A percentile compares a stretch with the other conserved stretches of the same genome.
Conservation (phyloP, 1,140 invertebrate species). For the Penaeus vannamei region DNA sequence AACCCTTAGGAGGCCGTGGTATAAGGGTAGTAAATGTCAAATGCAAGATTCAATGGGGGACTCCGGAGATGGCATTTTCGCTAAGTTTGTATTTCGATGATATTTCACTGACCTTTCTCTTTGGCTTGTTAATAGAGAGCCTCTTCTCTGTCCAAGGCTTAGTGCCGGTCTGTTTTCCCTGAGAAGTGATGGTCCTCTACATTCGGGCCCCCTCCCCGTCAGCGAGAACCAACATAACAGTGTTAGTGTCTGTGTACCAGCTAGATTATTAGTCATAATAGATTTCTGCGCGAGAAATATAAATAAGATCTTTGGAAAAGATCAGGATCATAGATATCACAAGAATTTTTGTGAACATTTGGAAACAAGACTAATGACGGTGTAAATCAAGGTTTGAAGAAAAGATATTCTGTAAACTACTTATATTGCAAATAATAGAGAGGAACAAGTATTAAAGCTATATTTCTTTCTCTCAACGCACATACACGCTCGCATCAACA, state of each 20-base stretch:
- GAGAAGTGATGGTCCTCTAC: slow-evolving; percentile 3
- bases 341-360: too few relatives aligned
- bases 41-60: slow-evolving; percentile 57
- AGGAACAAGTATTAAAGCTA: too few relatives aligned
- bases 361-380: too few relatives aligned
- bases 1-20: neutral
- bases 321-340: too few relatives aligned
- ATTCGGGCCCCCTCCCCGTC: neutral
- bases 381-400: too few relatives aligned
- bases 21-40: slow-evolving; percentile 57
- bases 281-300: too few relatives aligned
- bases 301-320: too few relatives aligned
- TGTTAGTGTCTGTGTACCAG: neutral
- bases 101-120: slow-evolving; percentile 61
- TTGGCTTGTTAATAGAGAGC: slow-evolving; percentile 49
- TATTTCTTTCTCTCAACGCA: too few relatives aligned
- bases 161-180: slow-evolving; percentile 51
- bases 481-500: too few relatives aligned
- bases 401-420: too few relatives aligned
- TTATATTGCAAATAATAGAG: too few relatives aligned
- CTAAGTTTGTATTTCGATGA: slow-evolving; percentile 63
- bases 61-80: slow-evolving; percentile 57
- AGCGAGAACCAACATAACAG: neutral
- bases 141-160: slow-evolving; percentile 33
- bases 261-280: neutral